These are phyloP conservation scores for Cyprinodon brontotheroides DNA, from an alignment of 2,113 vertebrate species.

Conservation along the genomic window DNA sequence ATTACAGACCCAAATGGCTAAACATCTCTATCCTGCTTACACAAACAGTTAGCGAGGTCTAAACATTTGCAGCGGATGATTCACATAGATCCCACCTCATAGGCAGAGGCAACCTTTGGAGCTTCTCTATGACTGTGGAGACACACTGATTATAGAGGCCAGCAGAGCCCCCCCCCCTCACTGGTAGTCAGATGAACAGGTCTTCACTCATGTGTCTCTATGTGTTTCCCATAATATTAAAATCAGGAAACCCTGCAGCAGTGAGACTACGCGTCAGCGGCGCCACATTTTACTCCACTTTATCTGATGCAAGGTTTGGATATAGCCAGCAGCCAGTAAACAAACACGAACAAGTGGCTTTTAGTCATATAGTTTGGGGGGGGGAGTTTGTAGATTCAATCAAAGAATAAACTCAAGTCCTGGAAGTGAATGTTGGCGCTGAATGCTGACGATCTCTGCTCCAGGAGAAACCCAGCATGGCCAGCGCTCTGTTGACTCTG, in stretches of 20 bases:
- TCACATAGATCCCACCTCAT: constrained; percentile 22
- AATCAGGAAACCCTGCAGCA: no score
- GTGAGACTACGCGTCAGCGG: no score
- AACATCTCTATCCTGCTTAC: constrained; percentile 55
- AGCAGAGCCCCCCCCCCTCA: no score
- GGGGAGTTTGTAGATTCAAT: no score
- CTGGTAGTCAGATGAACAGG: no score
- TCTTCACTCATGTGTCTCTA: no score
- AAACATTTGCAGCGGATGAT: constrained; percentile 39
- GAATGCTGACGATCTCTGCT: neutral
- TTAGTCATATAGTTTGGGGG: neutral
- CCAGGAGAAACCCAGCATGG: constrained; percentile 41
- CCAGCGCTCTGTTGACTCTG: constrained; percentile 37
- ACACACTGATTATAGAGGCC: neutral
- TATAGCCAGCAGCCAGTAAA: no score
- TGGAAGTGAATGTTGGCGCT: no score
- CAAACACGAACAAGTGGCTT: neutral
- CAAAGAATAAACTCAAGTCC: no score
- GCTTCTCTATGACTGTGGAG: neutral
- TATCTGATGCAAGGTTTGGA: no score
- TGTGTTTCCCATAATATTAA: no score
- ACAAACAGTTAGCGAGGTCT: constrained; percentile 44
- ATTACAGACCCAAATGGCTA: constrained; percentile 55
- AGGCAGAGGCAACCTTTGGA: neutral
- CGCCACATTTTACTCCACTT: no score